Evolutionary conservation across 2,888 invertebrate genomes (phyloP).

Genomic region (Agrochola lota): DNA sequence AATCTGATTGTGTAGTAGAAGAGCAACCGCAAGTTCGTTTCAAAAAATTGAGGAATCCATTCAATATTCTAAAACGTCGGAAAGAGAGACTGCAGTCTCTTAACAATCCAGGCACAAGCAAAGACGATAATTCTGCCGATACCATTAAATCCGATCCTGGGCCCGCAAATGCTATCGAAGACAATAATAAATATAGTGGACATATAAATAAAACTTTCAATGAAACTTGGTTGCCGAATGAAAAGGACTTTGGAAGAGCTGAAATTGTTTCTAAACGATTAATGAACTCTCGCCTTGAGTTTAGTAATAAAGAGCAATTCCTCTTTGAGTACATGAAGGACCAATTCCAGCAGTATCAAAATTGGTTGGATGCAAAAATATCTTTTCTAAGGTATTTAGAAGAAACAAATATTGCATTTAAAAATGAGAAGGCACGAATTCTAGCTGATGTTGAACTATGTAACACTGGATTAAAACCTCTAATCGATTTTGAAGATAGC

Average conservation of each 20-base stretch:
- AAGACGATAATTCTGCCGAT: conserved; percentile 13
- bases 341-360: conserved; percentile 70
- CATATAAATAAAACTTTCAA: conserved; percentile 68
- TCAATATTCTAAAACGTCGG: conserved; percentile 80
- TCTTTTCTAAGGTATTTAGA: conserved; percentile 78
- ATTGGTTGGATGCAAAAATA: conserved; percentile 83
- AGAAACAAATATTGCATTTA: conserved; percentile 73
- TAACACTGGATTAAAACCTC: conserved; percentile 69
- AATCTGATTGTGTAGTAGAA: conserved; percentile 78
- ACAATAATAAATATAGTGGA: conserved; percentile 62
- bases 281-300: conserved; percentile 65
- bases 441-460: conserved; percentile 51
- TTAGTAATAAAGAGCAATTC: conserved; percentile 75
- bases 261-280: conserved; percentile 72
- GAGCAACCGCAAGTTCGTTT: conserved; percentile 62
- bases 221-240: conserved; percentile 78
- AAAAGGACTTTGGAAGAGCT: conserved; percentile 82
- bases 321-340: conserved; percentile 78
- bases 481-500: conserved; percentile 79
- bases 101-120: conserved; percentile 55
- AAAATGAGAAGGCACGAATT: conserved; percentile 58
- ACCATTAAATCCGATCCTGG: conserved; percentile 20
- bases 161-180: not conserved
- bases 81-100: conserved; percentile 65
- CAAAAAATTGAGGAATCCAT: conserved; percentile 84